Conservation (phyloP, 2,888 invertebrate species). For the Phalera bucephala region DNA sequence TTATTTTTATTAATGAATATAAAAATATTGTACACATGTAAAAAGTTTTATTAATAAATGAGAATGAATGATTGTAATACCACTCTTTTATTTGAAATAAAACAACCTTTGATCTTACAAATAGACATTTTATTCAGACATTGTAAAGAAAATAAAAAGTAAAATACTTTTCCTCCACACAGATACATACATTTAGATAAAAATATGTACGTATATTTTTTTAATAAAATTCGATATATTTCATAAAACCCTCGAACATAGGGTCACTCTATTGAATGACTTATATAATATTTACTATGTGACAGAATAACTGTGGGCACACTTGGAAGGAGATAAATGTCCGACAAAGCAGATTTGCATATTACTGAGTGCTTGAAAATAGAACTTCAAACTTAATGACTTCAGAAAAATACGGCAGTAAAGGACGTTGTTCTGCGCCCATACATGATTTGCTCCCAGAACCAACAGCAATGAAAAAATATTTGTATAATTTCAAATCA, state of each 20-base stretch:
- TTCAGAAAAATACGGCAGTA: too few species aligned
- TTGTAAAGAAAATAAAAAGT: slow-evolving; percentile 78
- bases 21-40: slow-evolving; percentile 34
- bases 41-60: slow-evolving; percentile 35
- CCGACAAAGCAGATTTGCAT: too few species aligned
- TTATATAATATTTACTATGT: slow-evolving; percentile 34
- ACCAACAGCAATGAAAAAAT: too few species aligned
- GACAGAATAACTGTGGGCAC: slow-evolving; percentile 50
- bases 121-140: slow-evolving; percentile 78
- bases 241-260: slow-evolving; percentile 52
- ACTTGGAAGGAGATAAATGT: slow-evolving; percentile 27
- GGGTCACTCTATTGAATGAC: slow-evolving; percentile 45
- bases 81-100: slow-evolving; percentile 57
- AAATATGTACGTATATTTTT: slow-evolving; percentile 72
- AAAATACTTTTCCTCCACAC: slow-evolving; percentile 64
- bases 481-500: too few species aligned
- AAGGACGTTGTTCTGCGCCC: too few species aligned
- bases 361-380: too few species aligned
- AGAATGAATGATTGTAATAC: slow-evolving; percentile 39
- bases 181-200: slow-evolving; percentile 69
- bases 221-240: slow-evolving; percentile 74
- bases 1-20: slow-evolving; percentile 29
- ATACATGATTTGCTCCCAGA: too few species aligned
- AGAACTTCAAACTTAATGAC: too few species aligned
- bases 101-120: slow-evolving; percentile 54